These are phyloP conservation scores for Meta bourneti DNA, from an alignment of 2,888 invertebrate species.

Conservation along the genomic window DNA sequence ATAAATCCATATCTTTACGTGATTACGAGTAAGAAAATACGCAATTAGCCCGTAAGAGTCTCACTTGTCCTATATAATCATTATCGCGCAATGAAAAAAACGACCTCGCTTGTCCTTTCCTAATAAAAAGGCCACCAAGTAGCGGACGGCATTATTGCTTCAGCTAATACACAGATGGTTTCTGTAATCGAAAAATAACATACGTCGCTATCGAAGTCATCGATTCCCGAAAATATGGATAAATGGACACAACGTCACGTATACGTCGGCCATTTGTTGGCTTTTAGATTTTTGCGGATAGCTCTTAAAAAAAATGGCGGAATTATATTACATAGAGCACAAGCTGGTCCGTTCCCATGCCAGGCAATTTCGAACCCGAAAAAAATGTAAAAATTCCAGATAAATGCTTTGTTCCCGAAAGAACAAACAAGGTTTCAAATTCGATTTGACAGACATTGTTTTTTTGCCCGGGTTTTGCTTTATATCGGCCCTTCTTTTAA, in stretches of 20 bases:
- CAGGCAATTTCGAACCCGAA: background rate
- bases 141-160: background rate
- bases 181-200: constrained; percentile 52
- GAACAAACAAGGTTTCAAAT: constrained; percentile 33
- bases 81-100: no score
- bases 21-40: no score
- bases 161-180: background rate
- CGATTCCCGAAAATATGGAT: constrained; percentile 27
- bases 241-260: constrained; percentile 20
- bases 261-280: constrained; percentile 37
- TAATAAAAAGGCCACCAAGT: background rate
- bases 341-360: constrained; percentile 20
- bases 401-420: constrained; percentile 28
- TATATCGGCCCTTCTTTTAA: constrained; percentile 52
- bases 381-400: constrained; percentile 28
- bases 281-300: constrained; percentile 43
- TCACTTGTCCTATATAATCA: no score
- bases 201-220: background rate
- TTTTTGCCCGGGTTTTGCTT: constrained; percentile 30
- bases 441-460: constrained; percentile 45
- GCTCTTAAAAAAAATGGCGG: constrained; percentile 2
- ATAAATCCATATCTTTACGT: no score
- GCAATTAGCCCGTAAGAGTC: no score
- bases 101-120: no score
- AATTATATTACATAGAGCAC: constrained; percentile 35